Evolutionary conservation across 1,140 invertebrate genomes (phyloP).

Genomic region (Leptinotarsa defecta): DNA sequence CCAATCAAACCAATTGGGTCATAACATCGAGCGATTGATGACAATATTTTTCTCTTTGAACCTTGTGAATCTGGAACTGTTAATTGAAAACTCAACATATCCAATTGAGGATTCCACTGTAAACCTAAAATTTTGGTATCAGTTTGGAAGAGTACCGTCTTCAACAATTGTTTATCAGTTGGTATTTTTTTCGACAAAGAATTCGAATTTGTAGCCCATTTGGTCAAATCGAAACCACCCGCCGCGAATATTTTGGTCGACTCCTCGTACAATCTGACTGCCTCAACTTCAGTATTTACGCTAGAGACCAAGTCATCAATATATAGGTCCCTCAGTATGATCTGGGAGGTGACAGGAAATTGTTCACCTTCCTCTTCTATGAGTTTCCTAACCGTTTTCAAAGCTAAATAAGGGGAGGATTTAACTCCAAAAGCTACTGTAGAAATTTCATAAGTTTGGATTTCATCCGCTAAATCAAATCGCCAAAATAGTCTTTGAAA

Average conservation of each 20-base stretch:
- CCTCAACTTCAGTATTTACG: not conserved
- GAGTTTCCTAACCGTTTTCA: not conserved
- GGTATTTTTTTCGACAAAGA: not conserved
- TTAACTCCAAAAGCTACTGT: not conserved
- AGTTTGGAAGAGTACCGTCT: not conserved
- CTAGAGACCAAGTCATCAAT: not conserved
- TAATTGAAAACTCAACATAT: not conserved
- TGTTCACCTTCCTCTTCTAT: not conserved
- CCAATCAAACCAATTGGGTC: not conserved
- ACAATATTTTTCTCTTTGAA: not conserved
- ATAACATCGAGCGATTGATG: too few species aligned
- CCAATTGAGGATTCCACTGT: not conserved
- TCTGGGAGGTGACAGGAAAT: not conserved
- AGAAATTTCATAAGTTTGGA: not conserved
- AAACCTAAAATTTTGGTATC: not conserved
- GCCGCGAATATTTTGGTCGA: not conserved
- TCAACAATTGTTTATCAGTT: not conserved
- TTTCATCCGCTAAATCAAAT: not conserved
- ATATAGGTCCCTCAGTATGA: not conserved
- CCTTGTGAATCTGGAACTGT: not conserved
- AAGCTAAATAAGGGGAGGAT: not conserved
- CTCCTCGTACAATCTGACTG: not conserved
- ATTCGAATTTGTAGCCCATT: not conserved
- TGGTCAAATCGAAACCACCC: not conserved
- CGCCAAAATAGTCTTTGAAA: not conserved